phyloP scores from a whole-genome alignment of 1,140 invertebrate genomes.

The Steinernema khuongi region DNA sequence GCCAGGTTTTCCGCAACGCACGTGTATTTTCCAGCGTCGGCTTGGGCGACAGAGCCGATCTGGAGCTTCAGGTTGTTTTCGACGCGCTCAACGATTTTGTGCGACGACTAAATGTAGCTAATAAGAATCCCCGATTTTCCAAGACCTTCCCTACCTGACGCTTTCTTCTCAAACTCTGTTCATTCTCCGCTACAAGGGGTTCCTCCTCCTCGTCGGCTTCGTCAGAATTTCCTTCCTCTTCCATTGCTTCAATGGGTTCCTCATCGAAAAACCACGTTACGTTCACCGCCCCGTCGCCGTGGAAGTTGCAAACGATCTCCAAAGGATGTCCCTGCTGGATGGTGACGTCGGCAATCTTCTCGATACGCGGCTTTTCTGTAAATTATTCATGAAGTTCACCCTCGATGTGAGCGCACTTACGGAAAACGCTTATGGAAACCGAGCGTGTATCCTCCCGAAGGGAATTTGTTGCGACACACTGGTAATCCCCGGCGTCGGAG shows the following conservation, averaged over 20 bases:
- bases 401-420: background rate
- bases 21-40: background rate
- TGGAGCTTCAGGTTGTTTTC: background rate
- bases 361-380: background rate
- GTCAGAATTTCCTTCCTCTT: background rate
- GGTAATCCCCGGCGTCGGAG: background rate
- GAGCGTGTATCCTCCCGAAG: background rate
- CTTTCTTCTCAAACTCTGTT: background rate
- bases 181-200: background rate
- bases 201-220: background rate
- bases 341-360: background rate
- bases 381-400: background rate
- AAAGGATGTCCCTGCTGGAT: background rate
- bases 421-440: background rate
- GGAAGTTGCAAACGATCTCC: background rate
- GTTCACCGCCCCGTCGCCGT: background rate
- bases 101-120: background rate
- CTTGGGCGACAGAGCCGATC: background rate
- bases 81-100: background rate
- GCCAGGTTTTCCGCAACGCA: background rate
- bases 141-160: background rate
- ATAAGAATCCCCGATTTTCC: background rate
- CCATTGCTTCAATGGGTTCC: background rate
- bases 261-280: slow-evolving; percentile 6
- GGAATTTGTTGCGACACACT: background rate